Evolutionary conservation across 2,113 vertebrate genomes (phyloP).

Genomic region (Tragelaphus scriptus): DNA sequence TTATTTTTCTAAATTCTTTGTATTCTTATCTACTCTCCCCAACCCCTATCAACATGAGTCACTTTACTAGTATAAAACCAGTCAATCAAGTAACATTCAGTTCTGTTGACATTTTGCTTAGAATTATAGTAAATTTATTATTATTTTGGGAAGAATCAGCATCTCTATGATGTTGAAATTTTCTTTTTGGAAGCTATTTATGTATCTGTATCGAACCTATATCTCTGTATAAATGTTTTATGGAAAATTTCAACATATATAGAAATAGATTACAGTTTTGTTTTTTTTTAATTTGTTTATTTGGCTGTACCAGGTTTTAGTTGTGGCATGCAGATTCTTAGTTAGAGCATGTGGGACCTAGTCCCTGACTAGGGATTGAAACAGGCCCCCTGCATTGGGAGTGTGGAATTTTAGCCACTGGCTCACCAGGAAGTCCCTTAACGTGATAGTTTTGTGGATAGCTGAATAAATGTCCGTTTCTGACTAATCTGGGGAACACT

Average conservation of each 20-base stretch:
- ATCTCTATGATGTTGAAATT: neutral
- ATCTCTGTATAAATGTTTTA: neutral
- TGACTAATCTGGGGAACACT: neutral
- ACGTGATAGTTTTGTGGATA: neutral
- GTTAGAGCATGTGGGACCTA: neutral
- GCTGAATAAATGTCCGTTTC: neutral
- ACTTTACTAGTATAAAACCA: neutral
- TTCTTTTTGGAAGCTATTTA: neutral
- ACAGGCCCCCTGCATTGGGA: neutral
- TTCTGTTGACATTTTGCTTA: neutral
- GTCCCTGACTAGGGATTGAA: neutral
- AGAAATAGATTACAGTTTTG: neutral
- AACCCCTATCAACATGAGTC: neutral
- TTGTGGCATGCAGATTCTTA: neutral
- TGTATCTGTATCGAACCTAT: neutral
- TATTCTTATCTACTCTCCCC: neutral
- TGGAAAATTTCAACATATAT: neutral
- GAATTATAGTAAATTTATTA: neutral
- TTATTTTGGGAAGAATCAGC: slow-evolving; percentile 5
- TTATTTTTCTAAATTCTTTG: neutral
- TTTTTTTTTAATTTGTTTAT: neutral
- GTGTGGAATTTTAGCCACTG: neutral
- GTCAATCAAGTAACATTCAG: neutral
- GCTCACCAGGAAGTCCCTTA: neutral
- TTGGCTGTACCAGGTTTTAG: neutral